A percentile compares a stretch with the other conserved stretches of the same genome.
These are phyloP conservation scores for Aphidius ervi DNA, from an alignment of 1,140 invertebrate genomes.

Conservation along the genomic window DNA sequence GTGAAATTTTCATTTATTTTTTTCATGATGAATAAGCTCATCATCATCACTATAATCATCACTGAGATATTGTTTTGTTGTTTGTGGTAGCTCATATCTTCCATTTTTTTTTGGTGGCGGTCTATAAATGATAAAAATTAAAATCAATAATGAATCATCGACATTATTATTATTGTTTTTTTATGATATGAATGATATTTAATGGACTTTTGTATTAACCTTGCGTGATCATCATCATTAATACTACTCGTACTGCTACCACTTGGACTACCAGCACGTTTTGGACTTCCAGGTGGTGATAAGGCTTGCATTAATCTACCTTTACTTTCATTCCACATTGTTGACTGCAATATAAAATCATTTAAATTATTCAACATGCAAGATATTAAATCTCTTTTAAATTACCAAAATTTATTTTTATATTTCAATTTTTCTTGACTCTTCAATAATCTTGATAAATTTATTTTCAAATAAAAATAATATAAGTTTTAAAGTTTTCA, in stretches of 20 bases:
- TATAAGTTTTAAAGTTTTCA: too few species aligned
- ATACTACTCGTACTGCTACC: conserved; percentile 45
- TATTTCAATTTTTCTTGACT: too few species aligned
- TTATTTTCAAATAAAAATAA: too few species aligned
- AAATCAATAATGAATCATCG: conserved; percentile 2
- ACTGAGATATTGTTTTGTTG: conserved; percentile 41
- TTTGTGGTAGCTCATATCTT: conserved; percentile 46
- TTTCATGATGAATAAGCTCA: conserved; percentile 41
- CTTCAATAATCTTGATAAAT: too few species aligned
- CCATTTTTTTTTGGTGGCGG: conserved; percentile 55
- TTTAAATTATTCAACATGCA: neutral
- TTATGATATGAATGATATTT: neutral
- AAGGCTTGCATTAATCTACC: conserved; percentile 82
- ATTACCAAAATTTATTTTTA: conserved; percentile 11
- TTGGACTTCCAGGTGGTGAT: conserved; percentile 78
- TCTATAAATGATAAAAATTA: conserved; percentile 38
- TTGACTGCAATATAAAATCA: conserved; percentile 53
- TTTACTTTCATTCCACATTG: conserved; percentile 88
- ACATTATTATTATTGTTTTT: neutral
- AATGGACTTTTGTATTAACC: conserved; percentile 30
- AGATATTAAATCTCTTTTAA: conserved; percentile 1
- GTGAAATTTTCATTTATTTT: too few species aligned
- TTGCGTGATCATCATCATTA: conserved; percentile 48
- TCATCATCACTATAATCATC: conserved; percentile 54
- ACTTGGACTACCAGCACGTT: conserved; percentile 47